Base-by-base conservation (phyloP, 2,113 vertebrate genomes). In the Gobius niger region DNA sequence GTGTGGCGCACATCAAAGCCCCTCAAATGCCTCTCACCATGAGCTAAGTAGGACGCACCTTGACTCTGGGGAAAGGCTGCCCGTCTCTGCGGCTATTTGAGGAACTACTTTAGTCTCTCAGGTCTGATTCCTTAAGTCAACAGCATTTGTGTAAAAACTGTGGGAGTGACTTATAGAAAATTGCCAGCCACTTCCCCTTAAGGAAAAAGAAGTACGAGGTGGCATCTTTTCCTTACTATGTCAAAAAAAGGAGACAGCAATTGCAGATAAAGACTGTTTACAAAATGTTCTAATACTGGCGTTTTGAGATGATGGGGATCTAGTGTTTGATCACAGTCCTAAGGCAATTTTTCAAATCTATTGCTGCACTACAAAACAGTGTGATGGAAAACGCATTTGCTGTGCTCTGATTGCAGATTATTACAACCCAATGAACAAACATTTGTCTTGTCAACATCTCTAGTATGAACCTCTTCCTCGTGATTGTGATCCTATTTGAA, bases 381-480 rank as follows among this genome's bases (percentile, higher is more conserved):
- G 72, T 82, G 84, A 88, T 85, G 80, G 83, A 86, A 88, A 87
- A 85, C 65, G 11, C 85, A 83, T 90, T 88, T 85, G 77, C 83
- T 80, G 82, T 84, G 83, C 79, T 85, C 81, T 88, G 85, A 88
- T 90, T 90, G 85, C 85, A 85, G 81, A 91, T 89, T 84, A 89
- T 89, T 87, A 82, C 86, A 84, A 88, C 78, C 75, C 84, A 86
- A 87, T 81, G 81, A 90, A 83, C 82, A 89, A 89, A 91, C 86
- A 89, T 89, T 88, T 88, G 84, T 90, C 86, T 83, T 87, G 85
- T 90, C 88, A 89, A 89, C 86, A 83, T 85, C 87, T 78, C 79
- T 72, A 77, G 71, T 63, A 67, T 77, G 70, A 86, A 80, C 80
- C 77, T 73, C 80, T 83, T 89, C 73, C 83, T 81, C 62, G 24